Evolutionary conservation across 2,113 vertebrate genomes (phyloP).

Genomic region (Gavia stellata): DNA sequence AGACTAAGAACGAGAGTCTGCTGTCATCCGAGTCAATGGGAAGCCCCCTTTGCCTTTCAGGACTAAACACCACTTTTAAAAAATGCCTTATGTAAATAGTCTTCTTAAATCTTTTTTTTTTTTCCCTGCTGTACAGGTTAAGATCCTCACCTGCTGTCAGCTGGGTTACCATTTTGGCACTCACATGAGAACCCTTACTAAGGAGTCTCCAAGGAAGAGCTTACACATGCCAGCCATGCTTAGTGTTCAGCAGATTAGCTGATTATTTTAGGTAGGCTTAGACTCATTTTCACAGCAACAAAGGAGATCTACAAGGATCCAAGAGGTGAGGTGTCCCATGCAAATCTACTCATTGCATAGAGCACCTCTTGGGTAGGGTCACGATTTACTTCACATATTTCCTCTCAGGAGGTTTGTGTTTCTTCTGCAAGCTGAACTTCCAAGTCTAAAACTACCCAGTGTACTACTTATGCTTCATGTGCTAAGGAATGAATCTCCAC

Average conservation of each 20-base stretch:
- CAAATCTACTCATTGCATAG: neutral
- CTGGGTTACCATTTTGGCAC: neutral
- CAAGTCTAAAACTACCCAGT: neutral
- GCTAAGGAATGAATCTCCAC: neutral
- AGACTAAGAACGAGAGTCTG: neutral
- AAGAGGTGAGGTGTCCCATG: neutral
- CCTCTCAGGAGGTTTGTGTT: neutral
- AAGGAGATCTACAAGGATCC: neutral
- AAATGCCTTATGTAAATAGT: neutral
- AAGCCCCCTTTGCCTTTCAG: neutral
- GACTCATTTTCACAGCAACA: neutral
- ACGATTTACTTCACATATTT: neutral
- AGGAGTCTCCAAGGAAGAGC: neutral
- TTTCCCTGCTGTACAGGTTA: neutral
- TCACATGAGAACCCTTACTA: neutral
- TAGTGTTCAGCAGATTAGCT: neutral
- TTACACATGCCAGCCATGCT: neutral
- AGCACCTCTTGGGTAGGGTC: neutral
- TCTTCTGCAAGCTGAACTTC: neutral
- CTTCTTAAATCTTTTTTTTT: neutral
- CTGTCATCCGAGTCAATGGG: neutral
- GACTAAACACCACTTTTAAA: neutral
- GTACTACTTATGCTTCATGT: neutral
- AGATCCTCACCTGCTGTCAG: neutral
- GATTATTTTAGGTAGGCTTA: neutral